A percentile compares a stretch with the other conserved stretches of the same genome.
Evolutionary conservation across 2,888 invertebrate species (phyloP).

Genomic region (Ernsta delagoae): DNA sequence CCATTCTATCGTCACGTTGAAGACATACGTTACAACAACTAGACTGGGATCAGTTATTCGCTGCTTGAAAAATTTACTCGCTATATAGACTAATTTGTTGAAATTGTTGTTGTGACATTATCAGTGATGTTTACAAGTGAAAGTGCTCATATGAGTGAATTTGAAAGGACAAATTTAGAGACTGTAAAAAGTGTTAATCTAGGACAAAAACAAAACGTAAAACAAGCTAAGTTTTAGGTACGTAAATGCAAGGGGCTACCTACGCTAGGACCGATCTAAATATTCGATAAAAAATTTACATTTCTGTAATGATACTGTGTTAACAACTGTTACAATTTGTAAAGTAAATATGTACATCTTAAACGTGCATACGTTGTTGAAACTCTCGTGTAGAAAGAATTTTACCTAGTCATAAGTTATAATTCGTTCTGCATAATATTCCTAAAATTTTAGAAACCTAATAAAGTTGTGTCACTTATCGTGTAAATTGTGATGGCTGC

Average conservation of each 20-base stretch:
- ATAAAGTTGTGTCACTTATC: conserved; percentile 58
- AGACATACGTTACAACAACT: too few relatives aligned
- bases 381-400: conserved; percentile 73
- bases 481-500: conserved; percentile 66
- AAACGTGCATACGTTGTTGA: conserved; percentile 53
- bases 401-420: conserved; percentile 83
- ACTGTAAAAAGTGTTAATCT: conserved; percentile 40
- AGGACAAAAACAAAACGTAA: conserved; percentile 41
- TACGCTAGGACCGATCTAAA: conserved; percentile 32
- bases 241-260: conserved; percentile 38
- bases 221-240: conserved; percentile 37
- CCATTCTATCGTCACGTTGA: too few relatives aligned
- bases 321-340: too few relatives aligned
- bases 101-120: conserved; percentile 73
- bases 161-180: conserved; percentile 38
- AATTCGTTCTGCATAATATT: conserved; percentile 69
- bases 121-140: conserved; percentile 63
- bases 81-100: conserved; percentile 74
- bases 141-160: conserved; percentile 54
- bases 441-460: conserved; percentile 64
- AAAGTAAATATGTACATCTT: too few relatives aligned
- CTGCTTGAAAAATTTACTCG: conserved; percentile 81
- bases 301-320: neutral
- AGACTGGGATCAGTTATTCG: conserved; percentile 84
- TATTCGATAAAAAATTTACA: conserved; percentile 28